phyloP scores from a whole-genome alignment of 37 sponge, comb jelly and placozoan species.

The Beroe forskalii region DNA sequence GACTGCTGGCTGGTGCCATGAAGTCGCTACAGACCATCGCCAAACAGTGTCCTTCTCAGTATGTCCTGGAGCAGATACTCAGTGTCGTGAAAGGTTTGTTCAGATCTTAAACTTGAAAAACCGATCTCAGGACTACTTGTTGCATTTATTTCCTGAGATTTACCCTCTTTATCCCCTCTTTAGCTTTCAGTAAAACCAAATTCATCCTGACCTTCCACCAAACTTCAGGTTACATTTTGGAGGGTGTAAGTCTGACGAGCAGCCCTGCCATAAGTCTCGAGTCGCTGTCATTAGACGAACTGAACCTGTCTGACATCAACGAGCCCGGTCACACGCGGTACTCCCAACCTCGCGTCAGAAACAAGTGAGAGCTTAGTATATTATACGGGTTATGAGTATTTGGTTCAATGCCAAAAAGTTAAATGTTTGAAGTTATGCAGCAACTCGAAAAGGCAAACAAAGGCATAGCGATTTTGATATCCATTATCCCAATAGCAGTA shows the following conservation, averaged over 20 bases:
- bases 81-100: conserved; percentile 36
- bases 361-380: conserved; percentile 57
- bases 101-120: no score
- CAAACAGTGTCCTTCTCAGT: conserved; percentile 28
- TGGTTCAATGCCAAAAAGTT: no score
- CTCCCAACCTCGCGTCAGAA: conserved; percentile 62
- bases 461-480: no score
- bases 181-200: no score
- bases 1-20: conserved; percentile 21
- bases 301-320: conserved; percentile 61
- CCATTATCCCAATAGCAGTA: no score
- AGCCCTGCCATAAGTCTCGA: conserved; percentile 54
- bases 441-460: no score
- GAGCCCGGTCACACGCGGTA: conserved; percentile 39
- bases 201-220: no score
- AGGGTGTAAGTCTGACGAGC: not conserved
- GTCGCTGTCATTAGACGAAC: conserved; percentile 53
- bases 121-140: no score
- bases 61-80: conserved; percentile 35
- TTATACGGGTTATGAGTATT: no score
- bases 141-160: no score
- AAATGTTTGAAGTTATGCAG: no score
- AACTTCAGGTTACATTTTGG: conserved; percentile 33
- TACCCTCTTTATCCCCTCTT: no score
- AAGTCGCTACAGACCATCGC: conserved; percentile 56